These are phyloP conservation scores for Corella eumyota DNA, from an alignment of 23 tunicate genomes.

Conservation along the genomic window DNA sequence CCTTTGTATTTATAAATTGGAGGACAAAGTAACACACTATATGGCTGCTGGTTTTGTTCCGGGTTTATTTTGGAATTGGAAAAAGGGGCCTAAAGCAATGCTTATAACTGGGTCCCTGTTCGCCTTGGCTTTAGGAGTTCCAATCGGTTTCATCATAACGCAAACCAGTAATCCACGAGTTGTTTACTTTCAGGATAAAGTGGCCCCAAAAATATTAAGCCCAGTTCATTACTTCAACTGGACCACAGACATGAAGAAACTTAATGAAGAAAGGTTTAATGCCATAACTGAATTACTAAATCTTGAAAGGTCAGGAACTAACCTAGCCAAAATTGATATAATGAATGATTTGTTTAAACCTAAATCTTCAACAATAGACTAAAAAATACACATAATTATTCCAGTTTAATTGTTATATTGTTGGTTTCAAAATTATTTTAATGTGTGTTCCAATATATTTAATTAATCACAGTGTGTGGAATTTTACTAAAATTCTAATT, in stretches of 20 bases:
- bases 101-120: slow-evolving; percentile 25
- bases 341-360: background rate
- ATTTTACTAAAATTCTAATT: no score
- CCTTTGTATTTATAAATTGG: slow-evolving; percentile 27
- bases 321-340: background rate
- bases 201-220: slow-evolving; percentile 10
- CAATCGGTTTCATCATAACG: slow-evolving; percentile 32
- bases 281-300: background rate
- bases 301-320: background rate
- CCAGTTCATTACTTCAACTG: slow-evolving; percentile 15
- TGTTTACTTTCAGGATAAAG: slow-evolving; percentile 3
- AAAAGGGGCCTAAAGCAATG: slow-evolving; percentile 52
- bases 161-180: slow-evolving; percentile 37
- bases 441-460: no score
- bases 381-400: background rate
- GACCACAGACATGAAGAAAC: slow-evolving; percentile 7
- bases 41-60: slow-evolving; percentile 28
- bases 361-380: background rate
- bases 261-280: background rate
- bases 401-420: no score
- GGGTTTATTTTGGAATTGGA: slow-evolving; percentile 38
- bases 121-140: slow-evolving; percentile 21
- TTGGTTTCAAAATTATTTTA: no score
- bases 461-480: no score
- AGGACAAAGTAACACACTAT: slow-evolving; percentile 34